These are phyloP conservation scores for Fragum sueziense DNA, from an alignment of 2,888 invertebrate species.

Conservation along the genomic window DNA sequence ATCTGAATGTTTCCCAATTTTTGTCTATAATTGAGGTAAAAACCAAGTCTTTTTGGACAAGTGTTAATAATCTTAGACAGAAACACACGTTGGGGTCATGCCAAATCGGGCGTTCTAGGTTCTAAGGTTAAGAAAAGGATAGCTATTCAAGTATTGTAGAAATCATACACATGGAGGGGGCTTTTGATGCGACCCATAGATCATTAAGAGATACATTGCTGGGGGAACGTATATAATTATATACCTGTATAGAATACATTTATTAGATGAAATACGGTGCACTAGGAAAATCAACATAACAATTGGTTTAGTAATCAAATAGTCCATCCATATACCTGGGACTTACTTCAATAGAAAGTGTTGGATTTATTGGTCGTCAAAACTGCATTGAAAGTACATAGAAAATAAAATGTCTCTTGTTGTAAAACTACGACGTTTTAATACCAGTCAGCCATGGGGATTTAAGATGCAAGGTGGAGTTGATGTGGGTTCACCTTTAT, in stretches of 20 bases:
- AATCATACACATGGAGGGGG: too few relatives aligned
- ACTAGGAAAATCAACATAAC: not conserved
- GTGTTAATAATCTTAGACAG: too few relatives aligned
- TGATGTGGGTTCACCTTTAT: constrained; percentile 78
- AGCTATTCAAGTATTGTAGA: too few relatives aligned
- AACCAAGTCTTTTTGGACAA: too few relatives aligned
- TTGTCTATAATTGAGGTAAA: too few relatives aligned
- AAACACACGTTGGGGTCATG: too few relatives aligned
- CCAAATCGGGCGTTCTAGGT: too few relatives aligned
- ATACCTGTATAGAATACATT: too few relatives aligned
- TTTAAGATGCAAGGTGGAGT: constrained; percentile 81
- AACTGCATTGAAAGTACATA: not conserved
- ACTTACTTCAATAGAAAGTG: not conserved
- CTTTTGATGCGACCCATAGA: not conserved
- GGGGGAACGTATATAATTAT: too few relatives aligned
- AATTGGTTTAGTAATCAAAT: constrained; percentile 11
- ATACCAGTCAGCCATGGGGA: constrained; percentile 81
- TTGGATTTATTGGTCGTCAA: not conserved
- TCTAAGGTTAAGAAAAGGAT: too few relatives aligned
- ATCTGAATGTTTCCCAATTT: too few relatives aligned
- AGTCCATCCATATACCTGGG: not conserved
- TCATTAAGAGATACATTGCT: not conserved
- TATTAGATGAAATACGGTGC: not conserved
- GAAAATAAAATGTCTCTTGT: constrained; percentile 8
- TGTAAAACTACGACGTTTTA: constrained; percentile 72